Evolutionary conservation across 1,140 invertebrate genomes (phyloP), one percentile per base, ranked within the genome.

Genomic region (Aricia agestis): DNA sequence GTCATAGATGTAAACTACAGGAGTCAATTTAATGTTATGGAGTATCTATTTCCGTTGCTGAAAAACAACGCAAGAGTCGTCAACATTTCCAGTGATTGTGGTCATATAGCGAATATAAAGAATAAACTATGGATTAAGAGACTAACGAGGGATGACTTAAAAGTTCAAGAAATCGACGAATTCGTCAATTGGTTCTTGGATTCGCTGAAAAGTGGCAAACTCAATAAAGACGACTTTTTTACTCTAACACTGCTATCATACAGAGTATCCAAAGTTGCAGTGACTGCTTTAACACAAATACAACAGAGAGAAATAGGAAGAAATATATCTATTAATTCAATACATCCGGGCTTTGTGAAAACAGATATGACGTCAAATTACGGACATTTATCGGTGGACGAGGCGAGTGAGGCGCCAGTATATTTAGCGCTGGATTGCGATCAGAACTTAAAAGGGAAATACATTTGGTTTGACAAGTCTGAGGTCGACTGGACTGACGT

Each of bases 1-100:
- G 95, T 95, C 0, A 82, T 95, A 0, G 84, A 85, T 63, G 93
- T 93, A 0, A 97, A 97, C 82, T 96, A 94, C 78, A 93, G 93
- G 72, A 93, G 91, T n/a, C 91, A 93, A 5, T 74, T 94, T n/a
- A 88, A 89, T 72, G 90, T 95, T 11, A 95, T 94, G 79, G 80
- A 95, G 32, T 81, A 85, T 32, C 78, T 97, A 6, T 95, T 95
- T 83, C 95, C 95, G 2, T 71, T 96, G 2, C 84, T 97, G 17
- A 86, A 92, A 32, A 80, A 93, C n/a, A 93, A 94, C 79, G 95
- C 94, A 15, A 92, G 95, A 82, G 95, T 97, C 45, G 93, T 96
- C 0, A 95, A 96, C 86, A 77, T 97, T 2, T 95, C 95, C 6
- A 96, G 95, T 84, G 92, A 93, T 66, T 83, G 80, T 31, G 95